Base-by-base conservation (phyloP, 1,140 invertebrate species). In the Neodiprion lecontei region DNA sequence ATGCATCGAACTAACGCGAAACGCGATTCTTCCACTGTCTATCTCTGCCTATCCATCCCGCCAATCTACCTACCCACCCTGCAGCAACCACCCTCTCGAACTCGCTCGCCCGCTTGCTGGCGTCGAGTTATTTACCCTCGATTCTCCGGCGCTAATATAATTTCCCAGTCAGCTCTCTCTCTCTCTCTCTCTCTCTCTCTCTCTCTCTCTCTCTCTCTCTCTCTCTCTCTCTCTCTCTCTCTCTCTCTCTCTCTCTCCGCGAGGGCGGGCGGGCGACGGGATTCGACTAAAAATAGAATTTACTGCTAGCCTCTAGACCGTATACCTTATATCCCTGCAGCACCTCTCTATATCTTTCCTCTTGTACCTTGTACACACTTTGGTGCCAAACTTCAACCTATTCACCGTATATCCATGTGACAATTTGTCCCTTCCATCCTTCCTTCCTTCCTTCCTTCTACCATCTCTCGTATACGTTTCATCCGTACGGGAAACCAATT, bases 101-200 rank as follows among this genome's bases (percentile, higher is more conserved):
- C 50, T 53, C 50, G 10, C 50, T 53, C 50, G 50, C n/a, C n/a
- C 50, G 10, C 10, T 53, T 53, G 10, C 50, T 53, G 50, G 50
- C 50, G 50, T 53, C 50, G 50, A 14, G n/a, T 53, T 53, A 53
- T 53, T 53, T 53, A 53, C 50, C 50, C 50, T n/a, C 50, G 50
- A 53, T 53, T 53, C 50, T 53, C 50, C 50, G 50, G 50, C 50
- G 50, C 50, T 53, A 53, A 53, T 53, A 53, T 53, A 53, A 53
- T 53, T 53, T 53, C 50, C 10, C n/a, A 53, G 50, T 53, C 50
- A 53, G 50, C 10, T 10, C n/a, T 10, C 50, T n/a, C 10, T 10
- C n/a, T 11, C 17, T 21, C 50, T 53, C 17, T 17, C 17, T 53
- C 17, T 17, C 17, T 17, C 17, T 21, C 17, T 21, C 17, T 21